Evolutionary conservation across 2,113 vertebrate genomes (phyloP).

Genomic region (Callocephalon fimbriatum): DNA sequence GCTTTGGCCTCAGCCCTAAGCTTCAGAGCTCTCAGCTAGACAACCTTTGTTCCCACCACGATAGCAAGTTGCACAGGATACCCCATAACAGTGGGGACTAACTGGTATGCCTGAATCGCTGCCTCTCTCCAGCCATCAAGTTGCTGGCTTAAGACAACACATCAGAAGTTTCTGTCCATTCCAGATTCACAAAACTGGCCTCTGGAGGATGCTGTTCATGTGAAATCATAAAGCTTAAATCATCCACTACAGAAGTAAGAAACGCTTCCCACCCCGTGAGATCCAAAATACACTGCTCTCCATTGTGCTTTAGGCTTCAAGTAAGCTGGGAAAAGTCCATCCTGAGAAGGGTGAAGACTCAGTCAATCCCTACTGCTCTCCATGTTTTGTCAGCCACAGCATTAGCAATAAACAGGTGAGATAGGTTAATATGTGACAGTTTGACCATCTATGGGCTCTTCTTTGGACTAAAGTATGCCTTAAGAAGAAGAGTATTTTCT

Average conservation of each 20-base stretch:
- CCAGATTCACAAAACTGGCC: background rate
- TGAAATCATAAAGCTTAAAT: background rate
- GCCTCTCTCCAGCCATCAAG: background rate
- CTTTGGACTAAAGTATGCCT: background rate
- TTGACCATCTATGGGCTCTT: background rate
- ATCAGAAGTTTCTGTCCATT: background rate
- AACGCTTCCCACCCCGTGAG: background rate
- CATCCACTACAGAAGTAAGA: background rate
- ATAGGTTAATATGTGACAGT: background rate
- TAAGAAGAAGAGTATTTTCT: background rate
- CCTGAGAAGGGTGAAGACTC: background rate
- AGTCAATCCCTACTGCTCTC: background rate
- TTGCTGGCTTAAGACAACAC: background rate
- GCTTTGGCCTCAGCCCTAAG: background rate
- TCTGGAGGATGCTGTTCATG: rapidly evolving
- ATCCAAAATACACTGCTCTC: background rate
- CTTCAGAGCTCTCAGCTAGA: background rate
- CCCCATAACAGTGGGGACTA: background rate
- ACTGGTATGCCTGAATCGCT: background rate
- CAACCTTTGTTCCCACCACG: background rate
- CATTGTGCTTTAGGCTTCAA: background rate
- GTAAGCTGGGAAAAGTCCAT: background rate
- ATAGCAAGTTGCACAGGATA: background rate
- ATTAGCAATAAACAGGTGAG: background rate
- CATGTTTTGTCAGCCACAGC: background rate